Evolutionary conservation across 2,888 invertebrate genomes (phyloP).

Genomic region (Notocelia uddmanniana): DNA sequence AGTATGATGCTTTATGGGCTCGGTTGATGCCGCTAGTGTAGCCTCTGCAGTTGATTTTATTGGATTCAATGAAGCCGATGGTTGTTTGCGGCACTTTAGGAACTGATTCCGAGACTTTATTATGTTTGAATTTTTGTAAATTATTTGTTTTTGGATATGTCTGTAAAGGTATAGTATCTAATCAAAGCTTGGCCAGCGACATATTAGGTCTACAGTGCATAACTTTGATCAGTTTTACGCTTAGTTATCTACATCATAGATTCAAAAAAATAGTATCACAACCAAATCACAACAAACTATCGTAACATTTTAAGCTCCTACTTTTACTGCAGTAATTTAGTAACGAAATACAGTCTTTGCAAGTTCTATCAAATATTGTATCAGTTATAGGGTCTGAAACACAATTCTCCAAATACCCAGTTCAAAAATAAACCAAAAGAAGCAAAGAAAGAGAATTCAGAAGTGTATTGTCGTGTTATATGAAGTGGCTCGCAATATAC

Average conservation of each 20-base stretch:
- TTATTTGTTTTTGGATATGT: not conserved
- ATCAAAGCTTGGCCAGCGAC: not conserved
- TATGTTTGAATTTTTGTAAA: constrained; percentile 1
- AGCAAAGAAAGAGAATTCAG: constrained; percentile 64
- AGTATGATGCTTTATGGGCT: constrained; percentile 75
- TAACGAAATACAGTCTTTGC: not conserved
- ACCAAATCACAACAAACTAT: too few species aligned
- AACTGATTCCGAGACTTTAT: constrained; percentile 16
- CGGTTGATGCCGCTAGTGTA: constrained; percentile 81
- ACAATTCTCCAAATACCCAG: constrained; percentile 50
- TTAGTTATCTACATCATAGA: too few species aligned
- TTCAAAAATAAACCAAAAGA: constrained; percentile 55
- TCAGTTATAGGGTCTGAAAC: constrained; percentile 2
- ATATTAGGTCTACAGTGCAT: not conserved
- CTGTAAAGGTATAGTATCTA: not conserved
- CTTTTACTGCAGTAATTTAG: not conserved
- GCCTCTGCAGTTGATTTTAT: constrained; percentile 60
- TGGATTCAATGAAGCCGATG: constrained; percentile 42
- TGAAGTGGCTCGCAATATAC: constrained; percentile 79
- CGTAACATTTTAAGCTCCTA: too few species aligned
- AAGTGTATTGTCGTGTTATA: constrained; percentile 75
- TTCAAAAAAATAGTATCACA: too few species aligned
- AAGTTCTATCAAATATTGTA: not conserved
- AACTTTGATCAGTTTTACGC: not conserved
- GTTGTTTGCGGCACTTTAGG: constrained; percentile 38